A percentile compares a stretch with the other conserved stretches of the same genome.
Conservation (phyloP, 2,888 invertebrate genomes). For the Brenthis daphne region DNA sequence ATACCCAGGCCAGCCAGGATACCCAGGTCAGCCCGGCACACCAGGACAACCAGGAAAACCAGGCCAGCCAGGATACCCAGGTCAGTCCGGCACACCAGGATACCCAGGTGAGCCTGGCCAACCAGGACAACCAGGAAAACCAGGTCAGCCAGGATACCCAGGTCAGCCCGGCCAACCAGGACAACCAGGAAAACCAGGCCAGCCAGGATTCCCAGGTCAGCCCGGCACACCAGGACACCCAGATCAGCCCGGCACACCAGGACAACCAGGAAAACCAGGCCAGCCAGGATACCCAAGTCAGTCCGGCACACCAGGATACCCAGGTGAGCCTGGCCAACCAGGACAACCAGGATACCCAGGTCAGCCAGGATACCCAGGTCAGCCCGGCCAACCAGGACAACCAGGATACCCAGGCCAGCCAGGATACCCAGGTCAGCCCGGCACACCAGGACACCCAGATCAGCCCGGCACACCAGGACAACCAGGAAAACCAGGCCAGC, state of each 20-base stretch:
- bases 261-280: slow-evolving; percentile 43
- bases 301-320: slow-evolving; percentile 33
- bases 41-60: slow-evolving; percentile 48
- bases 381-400: slow-evolving; percentile 46
- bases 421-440: slow-evolving; percentile 39
- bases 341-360: slow-evolving; percentile 31
- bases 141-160: too few species aligned
- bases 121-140: slow-evolving; percentile 43
- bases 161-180: slow-evolving; percentile 46
- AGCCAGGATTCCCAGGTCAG: too few species aligned
- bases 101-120: slow-evolving; percentile 58
- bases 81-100: slow-evolving; percentile 59
- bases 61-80: slow-evolving; percentile 43
- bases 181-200: too few species aligned
- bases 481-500: slow-evolving; percentile 28
- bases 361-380: slow-evolving; percentile 40
- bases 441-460: slow-evolving; percentile 45
- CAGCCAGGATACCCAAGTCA: slow-evolving; percentile 34
- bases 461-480: too few species aligned
- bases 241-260: slow-evolving; percentile 43
- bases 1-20: slow-evolving; percentile 46
- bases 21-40: slow-evolving; percentile 37
- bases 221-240: too few species aligned
- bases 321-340: slow-evolving; percentile 31
- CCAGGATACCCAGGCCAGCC: slow-evolving; percentile 50